Conservation (phyloP, 2,888 invertebrate species). For the Drosophila basisetae region DNA sequence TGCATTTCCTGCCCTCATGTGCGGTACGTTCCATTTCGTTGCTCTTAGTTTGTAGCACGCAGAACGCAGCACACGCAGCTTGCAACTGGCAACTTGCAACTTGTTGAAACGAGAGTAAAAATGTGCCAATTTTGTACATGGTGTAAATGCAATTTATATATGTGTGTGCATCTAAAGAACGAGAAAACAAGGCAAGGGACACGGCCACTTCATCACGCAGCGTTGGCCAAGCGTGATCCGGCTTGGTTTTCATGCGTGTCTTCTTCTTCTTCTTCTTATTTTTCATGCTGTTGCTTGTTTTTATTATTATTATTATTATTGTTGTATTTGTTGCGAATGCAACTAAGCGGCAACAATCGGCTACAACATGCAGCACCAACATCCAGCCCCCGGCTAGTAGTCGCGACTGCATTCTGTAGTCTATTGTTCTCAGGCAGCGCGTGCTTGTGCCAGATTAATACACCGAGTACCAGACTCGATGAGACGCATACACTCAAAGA, state of each 20-base stretch:
- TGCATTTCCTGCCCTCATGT: conserved; percentile 56
- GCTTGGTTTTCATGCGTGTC: conserved; percentile 40
- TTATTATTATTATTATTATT: conserved; percentile 13
- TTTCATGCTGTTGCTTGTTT: conserved; percentile 16
- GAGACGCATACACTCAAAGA: neutral
- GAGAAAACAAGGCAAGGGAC: conserved; percentile 67
- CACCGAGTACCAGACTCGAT: conserved; percentile 24
- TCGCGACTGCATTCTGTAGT: conserved; percentile 34
- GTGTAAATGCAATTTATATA: conserved; percentile 58
- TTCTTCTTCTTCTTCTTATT: conserved; percentile 12
- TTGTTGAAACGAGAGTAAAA: conserved; percentile 75
- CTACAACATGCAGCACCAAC: conserved; percentile 29
- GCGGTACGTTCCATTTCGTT: conserved; percentile 66
- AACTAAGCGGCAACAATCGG: conserved; percentile 66
- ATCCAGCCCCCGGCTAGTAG: conserved; percentile 6
- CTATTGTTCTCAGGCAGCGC: conserved; percentile 74
- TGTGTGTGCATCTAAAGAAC: conserved; percentile 31
- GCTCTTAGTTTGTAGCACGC: conserved; percentile 16
- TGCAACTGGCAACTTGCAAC: neutral
- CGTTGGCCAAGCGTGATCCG: conserved; percentile 73
- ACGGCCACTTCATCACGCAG: conserved; percentile 80
- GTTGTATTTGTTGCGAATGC: conserved; percentile 54
- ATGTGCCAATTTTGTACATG: conserved; percentile 70
- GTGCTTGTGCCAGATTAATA: conserved; percentile 80
- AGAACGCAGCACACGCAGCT: neutral